Conservation (phyloP, 2,888 invertebrate species). For the Megaustenia siamemsis region DNA sequence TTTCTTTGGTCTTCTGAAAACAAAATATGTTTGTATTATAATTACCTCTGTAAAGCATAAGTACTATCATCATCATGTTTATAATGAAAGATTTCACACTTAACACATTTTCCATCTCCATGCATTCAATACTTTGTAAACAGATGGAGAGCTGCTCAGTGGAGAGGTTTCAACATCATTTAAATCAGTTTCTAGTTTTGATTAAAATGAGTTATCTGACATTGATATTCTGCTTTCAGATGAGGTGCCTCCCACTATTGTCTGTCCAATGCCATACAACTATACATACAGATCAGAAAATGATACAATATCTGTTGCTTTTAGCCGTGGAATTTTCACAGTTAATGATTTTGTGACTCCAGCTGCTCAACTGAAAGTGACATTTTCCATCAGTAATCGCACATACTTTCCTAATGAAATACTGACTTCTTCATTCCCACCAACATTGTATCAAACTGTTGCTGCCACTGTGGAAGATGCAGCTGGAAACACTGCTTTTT, state of each 20-base stretch:
- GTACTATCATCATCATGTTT: no score
- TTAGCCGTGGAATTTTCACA: slow-evolving; percentile 33
- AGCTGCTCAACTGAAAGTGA: slow-evolving; percentile 14
- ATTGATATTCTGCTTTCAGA: slow-evolving; percentile 60
- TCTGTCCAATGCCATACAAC: slow-evolving; percentile 53
- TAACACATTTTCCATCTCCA: no score
- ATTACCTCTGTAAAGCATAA: no score
- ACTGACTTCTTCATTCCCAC: slow-evolving; percentile 40
- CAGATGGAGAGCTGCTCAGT: no score
- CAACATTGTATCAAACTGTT: slow-evolving; percentile 81
- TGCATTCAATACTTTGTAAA: no score
- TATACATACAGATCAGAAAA: slow-evolving; percentile 33
- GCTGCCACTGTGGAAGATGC: slow-evolving; percentile 97
- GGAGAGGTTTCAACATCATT: no score
- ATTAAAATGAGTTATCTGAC: not conserved
- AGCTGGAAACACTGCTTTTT: slow-evolving; percentile 97
- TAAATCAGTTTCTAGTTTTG: not conserved
- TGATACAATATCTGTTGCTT: not conserved
- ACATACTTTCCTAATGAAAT: not conserved
- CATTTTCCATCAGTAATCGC: not conserved
- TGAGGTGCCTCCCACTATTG: slow-evolving; percentile 64
- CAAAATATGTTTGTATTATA: no score
- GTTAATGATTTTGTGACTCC: slow-evolving; percentile 55
- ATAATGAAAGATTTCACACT: no score
- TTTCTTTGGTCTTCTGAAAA: no score